Evolutionary conservation across 53 echinoderm and acorn worm genomes (phyloP), one percentile per base, ranked within the genome.

Genomic region (Patiria pectinifera): DNA sequence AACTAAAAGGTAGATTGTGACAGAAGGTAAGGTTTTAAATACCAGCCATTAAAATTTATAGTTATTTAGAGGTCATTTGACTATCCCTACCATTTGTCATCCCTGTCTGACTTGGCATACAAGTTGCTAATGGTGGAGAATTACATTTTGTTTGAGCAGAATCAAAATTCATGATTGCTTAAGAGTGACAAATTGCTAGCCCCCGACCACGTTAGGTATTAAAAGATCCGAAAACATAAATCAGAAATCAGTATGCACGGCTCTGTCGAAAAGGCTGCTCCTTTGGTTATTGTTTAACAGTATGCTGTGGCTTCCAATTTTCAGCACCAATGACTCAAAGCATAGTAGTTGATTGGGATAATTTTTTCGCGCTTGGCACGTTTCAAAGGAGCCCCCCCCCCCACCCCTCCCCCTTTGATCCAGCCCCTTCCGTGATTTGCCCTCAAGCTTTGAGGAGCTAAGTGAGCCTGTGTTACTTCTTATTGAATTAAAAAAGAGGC

Each of bases 401-500:
- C 60, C 16, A 25, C 12, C 48, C 86, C 86, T 47, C 8, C 71
- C 60, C 25, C 76, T 66, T 58, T 69, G 80, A n/a, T 48, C 69
- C 24, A 9, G 9, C n/a, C 90, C 81, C 35, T 81, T 77, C 46
- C 21, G 81, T 49, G 24, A 80, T 80, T 90, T 90, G 69, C 80
- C 90, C 80, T 80, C 24, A 26, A 90, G 90, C 80, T 61, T 66
- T 21, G 62, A 5, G 26, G 21, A 53, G 66, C 90, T 81, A 81
- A 90, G 90, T 90, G 90, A 76, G 90, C 66, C 80, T 86, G 86
- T 86, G 53, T 75, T 75, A 48, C 58, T 48, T 72, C 86, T 86
- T 86, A 86, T 86, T 86, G 53, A 86, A 86, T 86, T 86, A 86
- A 66, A 66, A 53, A 11, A 66, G 15, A 66, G 8, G 46, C 49